A percentile compares a stretch with the other conserved stretches of the same genome.
Conservation (phyloP, 2,888 invertebrate species). For the Cerastis leucographa region DNA sequence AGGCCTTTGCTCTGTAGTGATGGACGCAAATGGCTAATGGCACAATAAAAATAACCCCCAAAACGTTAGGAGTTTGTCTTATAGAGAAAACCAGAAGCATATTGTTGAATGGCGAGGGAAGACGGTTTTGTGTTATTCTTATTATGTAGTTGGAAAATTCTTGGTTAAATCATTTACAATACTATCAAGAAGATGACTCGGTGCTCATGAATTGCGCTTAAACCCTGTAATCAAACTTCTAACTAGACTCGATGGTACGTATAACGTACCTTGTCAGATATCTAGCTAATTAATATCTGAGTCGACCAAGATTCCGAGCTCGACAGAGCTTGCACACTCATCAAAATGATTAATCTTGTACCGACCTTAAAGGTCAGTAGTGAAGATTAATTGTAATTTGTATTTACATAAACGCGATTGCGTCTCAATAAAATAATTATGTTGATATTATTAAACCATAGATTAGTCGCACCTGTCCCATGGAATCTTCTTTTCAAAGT, state of each 20-base stretch:
- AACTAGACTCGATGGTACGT: neutral
- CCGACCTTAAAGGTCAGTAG: slow-evolving; percentile 19
- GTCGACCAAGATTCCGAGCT: neutral
- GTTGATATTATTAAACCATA: slow-evolving; percentile 13
- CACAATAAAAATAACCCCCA: no score
- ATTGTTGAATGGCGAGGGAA: neutral
- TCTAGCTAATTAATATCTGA: slow-evolving; percentile 8
- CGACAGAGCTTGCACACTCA: neutral
- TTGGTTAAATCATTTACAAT: neutral
- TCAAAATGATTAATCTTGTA: slow-evolving; percentile 16
- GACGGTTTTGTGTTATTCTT: neutral
- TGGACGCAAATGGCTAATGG: no score
- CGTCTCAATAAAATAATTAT: slow-evolving; percentile 10
- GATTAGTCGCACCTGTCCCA: neutral
- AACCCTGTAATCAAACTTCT: neutral
- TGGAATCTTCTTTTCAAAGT: neutral
- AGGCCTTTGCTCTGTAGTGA: no score
- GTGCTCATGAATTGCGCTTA: slow-evolving; percentile 3
- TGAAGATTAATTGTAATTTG: slow-evolving; percentile 23
- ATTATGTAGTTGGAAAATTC: neutral
- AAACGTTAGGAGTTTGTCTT: neutral
- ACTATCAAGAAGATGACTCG: neutral
- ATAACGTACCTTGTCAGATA: slow-evolving; percentile 8
- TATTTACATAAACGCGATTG: slow-evolving; percentile 28
- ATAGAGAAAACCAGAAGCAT: neutral